Evolutionary conservation across 2,113 vertebrate genomes (phyloP).

Genomic region (Ciconia stormi): DNA sequence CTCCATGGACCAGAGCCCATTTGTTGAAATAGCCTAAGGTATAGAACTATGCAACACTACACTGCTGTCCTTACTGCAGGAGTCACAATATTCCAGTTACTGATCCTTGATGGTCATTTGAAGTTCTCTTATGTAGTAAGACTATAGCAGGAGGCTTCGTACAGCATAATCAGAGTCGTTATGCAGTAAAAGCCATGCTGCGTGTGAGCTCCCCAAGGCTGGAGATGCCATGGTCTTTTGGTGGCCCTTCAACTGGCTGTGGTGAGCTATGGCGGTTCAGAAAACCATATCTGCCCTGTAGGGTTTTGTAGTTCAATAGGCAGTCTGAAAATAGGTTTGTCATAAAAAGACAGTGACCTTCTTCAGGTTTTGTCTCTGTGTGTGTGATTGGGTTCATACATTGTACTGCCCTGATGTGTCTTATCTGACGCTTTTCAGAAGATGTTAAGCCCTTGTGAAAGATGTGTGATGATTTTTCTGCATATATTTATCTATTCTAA

Average conservation of each 20-base stretch:
- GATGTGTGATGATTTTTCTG: not conserved
- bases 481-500: not conserved
- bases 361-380: not conserved
- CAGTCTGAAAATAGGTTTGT: not conserved
- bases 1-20: not conserved
- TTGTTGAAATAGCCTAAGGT: not conserved
- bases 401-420: not conserved
- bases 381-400: not conserved
- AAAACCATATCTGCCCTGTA: accelerated
- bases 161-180: no score
- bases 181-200: accelerated
- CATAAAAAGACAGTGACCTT: not conserved
- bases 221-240: not conserved
- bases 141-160: not conserved
- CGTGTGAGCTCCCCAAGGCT: not conserved
- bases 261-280: accelerated
- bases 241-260: not conserved
- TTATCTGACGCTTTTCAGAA: not conserved
- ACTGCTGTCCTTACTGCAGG: not conserved
- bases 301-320: not conserved
- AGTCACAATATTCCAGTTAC: not conserved
- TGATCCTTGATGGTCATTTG: not conserved
- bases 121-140: not conserved
- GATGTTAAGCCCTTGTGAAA: not conserved
- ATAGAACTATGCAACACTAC: not conserved